These are phyloP conservation scores for Heloderma charlesbogerti DNA, from an alignment of 2,113 vertebrate genomes.

Conservation along the genomic window DNA sequence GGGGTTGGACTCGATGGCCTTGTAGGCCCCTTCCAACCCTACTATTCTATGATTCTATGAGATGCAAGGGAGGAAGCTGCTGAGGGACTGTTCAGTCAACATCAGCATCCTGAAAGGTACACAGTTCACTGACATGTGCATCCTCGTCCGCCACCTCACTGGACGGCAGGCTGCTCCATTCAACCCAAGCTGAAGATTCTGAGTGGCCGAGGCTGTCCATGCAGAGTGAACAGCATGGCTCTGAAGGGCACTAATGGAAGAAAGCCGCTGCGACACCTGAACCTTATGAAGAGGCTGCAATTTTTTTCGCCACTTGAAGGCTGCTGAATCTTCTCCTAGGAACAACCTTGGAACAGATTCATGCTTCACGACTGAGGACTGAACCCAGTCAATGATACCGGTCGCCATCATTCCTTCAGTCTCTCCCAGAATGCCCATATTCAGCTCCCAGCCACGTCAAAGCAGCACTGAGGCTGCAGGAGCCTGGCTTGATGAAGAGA, in stretches of 20 bases:
- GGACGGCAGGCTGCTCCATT: background rate
- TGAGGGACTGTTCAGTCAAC: background rate
- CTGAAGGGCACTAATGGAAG: background rate
- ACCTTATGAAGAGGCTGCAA: background rate
- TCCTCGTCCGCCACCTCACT: background rate
- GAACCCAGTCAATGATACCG: background rate
- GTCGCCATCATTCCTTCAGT: background rate
- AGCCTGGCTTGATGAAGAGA: background rate
- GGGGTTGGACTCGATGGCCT: no score
- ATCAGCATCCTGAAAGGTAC: background rate
- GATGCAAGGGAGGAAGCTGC: background rate
- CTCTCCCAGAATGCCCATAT: background rate
- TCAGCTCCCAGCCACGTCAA: background rate
- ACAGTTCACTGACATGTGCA: background rate
- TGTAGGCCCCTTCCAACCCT: no score
- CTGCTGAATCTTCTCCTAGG: background rate
- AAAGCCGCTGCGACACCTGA: background rate
- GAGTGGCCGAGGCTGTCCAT: background rate
- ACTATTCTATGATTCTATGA: no score
- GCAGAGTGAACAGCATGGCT: background rate
- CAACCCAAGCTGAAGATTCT: background rate
- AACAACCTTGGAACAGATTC: background rate
- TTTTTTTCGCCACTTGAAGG: background rate
- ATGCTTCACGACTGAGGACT: background rate
- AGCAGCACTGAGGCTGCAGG: background rate